Conservation (phyloP, 1,140 invertebrate species). For the Bombus waltoni region DNA sequence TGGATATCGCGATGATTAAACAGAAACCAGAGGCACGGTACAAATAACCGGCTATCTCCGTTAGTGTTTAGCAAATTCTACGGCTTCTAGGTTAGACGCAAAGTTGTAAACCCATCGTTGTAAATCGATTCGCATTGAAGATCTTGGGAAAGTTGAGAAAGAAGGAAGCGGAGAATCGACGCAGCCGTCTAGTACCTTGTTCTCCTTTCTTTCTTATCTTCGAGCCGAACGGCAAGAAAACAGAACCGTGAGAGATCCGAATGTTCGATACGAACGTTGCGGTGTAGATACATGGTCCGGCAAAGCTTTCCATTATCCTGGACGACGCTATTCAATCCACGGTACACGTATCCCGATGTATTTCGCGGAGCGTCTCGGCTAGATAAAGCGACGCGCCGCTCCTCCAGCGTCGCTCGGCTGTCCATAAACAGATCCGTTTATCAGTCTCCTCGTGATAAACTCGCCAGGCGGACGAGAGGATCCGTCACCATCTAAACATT, state of each 20-base stretch:
- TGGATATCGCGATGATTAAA: too few relatives aligned
- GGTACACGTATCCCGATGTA: slow-evolving; percentile 60
- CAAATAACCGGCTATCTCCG: not conserved
- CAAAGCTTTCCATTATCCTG: slow-evolving; percentile 68
- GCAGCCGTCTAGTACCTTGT: not conserved
- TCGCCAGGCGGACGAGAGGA: not conserved
- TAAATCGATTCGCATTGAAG: not conserved
- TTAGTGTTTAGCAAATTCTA: not conserved
- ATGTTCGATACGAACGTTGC: slow-evolving; percentile 51
- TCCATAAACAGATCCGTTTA: slow-evolving; percentile 57
- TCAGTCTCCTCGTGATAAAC: slow-evolving; percentile 52
- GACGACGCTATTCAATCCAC: slow-evolving; percentile 64
- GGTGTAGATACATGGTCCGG: slow-evolving; percentile 60
- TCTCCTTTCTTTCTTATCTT: slow-evolving; percentile 26
- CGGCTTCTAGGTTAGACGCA: not conserved
- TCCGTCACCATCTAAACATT: slow-evolving; percentile 12
- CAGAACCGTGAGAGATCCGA: slow-evolving; percentile 59
- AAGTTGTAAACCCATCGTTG: not conserved
- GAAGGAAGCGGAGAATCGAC: not conserved
- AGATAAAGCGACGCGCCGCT: slow-evolving; percentile 53
- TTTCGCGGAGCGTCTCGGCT: slow-evolving; percentile 53
- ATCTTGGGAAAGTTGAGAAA: too few relatives aligned
- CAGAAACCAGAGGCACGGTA: not conserved
- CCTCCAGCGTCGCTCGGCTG: slow-evolving; percentile 9
- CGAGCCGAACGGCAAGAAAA: slow-evolving; percentile 10